Percentiles rank a stretch among this genome's conserved stretches.
These are phyloP conservation scores for Caenorhabditis drosophilae DNA, from an alignment of 2,888 invertebrate species.

Conservation along the genomic window DNA sequence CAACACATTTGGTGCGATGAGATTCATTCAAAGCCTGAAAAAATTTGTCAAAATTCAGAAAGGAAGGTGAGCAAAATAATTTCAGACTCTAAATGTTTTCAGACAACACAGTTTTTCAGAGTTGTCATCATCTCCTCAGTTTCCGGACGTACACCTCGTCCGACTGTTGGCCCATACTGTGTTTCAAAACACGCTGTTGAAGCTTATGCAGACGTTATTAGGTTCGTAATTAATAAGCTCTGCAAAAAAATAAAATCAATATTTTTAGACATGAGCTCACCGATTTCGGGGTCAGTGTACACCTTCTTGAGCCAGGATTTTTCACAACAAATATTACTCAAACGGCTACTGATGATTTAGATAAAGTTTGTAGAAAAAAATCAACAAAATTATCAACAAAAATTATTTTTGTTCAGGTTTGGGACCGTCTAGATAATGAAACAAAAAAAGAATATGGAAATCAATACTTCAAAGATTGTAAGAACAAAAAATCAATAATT, in stretches of 20 bases:
- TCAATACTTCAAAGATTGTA: constrained; percentile 44
- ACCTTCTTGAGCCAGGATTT: constrained; percentile 64
- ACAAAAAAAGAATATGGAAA: constrained; percentile 45
- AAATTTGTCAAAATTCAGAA: constrained; percentile 52
- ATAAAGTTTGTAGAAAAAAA: constrained; percentile 20
- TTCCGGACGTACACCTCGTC: constrained; percentile 68
- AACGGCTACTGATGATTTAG: constrained; percentile 49
- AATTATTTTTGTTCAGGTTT: too few relatives aligned
- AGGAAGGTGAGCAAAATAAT: constrained; percentile 15
- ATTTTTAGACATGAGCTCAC: constrained; percentile 57
- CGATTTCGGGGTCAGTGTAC: constrained; percentile 56
- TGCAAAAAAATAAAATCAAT: too few relatives aligned
- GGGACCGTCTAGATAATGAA: constrained; percentile 37
- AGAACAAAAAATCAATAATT: constrained; percentile 1
- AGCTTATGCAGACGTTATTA: constrained; percentile 61
- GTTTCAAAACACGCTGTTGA: constrained; percentile 65
- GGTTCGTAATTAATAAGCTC: too few relatives aligned
- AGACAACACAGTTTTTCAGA: constrained; percentile 11
- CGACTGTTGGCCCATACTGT: constrained; percentile 60
- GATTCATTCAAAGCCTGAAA: constrained; percentile 57
- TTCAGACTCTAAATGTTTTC: not conserved
- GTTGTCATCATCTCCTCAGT: constrained; percentile 70
- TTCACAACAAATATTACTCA: constrained; percentile 60
- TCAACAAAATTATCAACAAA: not conserved
- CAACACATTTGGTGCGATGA: constrained; percentile 69